Evolutionary conservation across 2,113 vertebrate genomes (phyloP).

Genomic region (Dasyprocta punctata): DNA sequence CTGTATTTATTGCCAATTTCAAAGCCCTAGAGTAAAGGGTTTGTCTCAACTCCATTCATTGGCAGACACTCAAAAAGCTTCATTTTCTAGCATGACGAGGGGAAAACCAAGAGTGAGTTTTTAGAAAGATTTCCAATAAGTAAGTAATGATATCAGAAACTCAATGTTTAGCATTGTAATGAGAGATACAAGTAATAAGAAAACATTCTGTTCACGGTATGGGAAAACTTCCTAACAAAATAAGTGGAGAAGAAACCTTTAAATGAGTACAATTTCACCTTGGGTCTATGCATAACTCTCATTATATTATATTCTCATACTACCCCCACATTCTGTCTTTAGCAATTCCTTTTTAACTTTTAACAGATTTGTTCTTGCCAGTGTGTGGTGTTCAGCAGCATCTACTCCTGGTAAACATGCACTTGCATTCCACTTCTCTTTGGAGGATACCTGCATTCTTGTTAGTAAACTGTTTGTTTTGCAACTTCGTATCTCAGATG

Average conservation of each 20-base stretch:
- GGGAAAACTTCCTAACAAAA: too few relatives aligned
- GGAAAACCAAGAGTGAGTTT: neutral
- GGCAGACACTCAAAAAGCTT: slow-evolving; percentile 49
- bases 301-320: neutral
- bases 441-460: neutral
- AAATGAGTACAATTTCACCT: too few relatives aligned
- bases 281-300: neutral
- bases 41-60: slow-evolving; percentile 32
- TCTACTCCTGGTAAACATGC: neutral
- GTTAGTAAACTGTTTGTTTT: neutral
- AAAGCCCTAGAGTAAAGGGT: slow-evolving; percentile 27
- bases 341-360: neutral
- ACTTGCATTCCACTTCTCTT: neutral
- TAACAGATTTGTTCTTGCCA: neutral
- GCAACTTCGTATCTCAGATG: neutral
- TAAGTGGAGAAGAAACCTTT: neutral
- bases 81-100: neutral
- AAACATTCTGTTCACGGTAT: too few relatives aligned
- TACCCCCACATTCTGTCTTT: neutral
- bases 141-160: neutral
- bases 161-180: neutral
- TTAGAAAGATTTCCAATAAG: neutral
- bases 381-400: fast-evolving
- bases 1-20: slow-evolving; percentile 59
- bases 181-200: neutral